phyloP scores from a whole-genome alignment of 64 coral and sea anemone species.

The Montipora capricornis region DNA sequence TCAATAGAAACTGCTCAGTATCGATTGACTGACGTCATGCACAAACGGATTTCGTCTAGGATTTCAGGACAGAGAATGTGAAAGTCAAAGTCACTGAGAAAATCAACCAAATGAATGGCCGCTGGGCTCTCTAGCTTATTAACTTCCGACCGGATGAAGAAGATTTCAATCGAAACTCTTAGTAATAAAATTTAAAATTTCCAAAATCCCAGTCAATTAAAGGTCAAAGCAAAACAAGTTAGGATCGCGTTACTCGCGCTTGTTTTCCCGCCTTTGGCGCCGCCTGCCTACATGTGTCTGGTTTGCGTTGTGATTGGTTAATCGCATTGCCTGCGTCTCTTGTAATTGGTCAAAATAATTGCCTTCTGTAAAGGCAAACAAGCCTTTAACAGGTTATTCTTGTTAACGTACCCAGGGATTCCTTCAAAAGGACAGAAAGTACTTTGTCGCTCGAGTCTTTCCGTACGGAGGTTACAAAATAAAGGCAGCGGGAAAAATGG shows the following conservation, averaged over 20 bases:
- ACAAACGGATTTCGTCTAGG: no score
- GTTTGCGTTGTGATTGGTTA: background rate
- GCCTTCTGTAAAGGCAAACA: no score
- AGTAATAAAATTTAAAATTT: no score
- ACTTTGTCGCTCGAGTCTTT: slow-evolving; percentile 70
- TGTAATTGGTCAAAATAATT: background rate
- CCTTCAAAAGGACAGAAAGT: slow-evolving; percentile 52
- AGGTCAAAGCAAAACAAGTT: background rate
- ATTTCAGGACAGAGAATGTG: no score
- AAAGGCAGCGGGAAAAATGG: slow-evolving; percentile 70
- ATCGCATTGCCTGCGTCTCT: background rate
- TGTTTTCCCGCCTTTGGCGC: background rate
- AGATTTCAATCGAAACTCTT: no score
- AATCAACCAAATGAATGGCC: no score
- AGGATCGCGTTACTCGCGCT: no score
- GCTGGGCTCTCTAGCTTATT: no score
- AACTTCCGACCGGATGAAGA: no score
- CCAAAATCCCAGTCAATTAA: background rate
- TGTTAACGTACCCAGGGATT: slow-evolving; percentile 51
- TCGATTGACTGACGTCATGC: no score
- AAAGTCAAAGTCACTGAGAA: no score
- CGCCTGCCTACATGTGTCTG: background rate
- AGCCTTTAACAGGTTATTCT: background rate
- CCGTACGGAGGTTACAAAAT: slow-evolving; percentile 91
- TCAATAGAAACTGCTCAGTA: no score